A percentile compares a stretch with the other conserved stretches of the same genome.
These are phyloP conservation scores for Oostethus manadensis DNA, from an alignment of 2,113 vertebrate genomes.

Conservation along the genomic window DNA sequence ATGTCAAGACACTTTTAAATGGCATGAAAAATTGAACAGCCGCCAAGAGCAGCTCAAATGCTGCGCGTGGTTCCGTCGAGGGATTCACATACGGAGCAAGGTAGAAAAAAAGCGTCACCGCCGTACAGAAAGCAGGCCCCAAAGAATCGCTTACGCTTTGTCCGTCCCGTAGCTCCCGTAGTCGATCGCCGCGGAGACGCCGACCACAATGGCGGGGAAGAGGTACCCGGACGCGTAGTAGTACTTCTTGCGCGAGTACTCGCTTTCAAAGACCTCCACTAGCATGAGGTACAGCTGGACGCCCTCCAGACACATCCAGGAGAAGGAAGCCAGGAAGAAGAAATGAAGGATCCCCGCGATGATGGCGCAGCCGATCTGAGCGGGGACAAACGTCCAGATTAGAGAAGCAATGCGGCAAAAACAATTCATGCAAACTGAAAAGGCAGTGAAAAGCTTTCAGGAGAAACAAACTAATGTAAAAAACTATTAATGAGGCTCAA, in stretches of 20 bases:
- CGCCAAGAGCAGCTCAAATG: slow-evolving; percentile 48
- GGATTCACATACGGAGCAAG: slow-evolving; percentile 29
- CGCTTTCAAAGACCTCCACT: slow-evolving; percentile 98
- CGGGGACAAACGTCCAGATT: slow-evolving; percentile 2
- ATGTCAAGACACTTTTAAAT: slow-evolving; percentile 77
- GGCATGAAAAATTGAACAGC: slow-evolving; percentile 68
- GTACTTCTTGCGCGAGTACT: slow-evolving; percentile 98
- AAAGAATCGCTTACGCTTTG: slow-evolving; percentile 84
- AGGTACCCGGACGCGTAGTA: slow-evolving; percentile 97
- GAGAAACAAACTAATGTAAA: no score
- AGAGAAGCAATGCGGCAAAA: no score
- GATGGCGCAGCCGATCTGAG: slow-evolving; percentile 91
- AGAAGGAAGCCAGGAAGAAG: slow-evolving; percentile 97
- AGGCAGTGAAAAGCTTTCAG: no score
- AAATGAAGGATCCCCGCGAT: slow-evolving; percentile 96
- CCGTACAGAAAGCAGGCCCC: not conserved
- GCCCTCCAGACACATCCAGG: slow-evolving; percentile 98
- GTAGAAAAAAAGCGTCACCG: slow-evolving; percentile 40
- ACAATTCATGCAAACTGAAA: no score
- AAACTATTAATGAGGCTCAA: no score
- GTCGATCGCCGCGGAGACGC: slow-evolving; percentile 93
- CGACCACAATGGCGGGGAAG: slow-evolving; percentile 94
- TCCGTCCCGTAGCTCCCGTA: slow-evolving; percentile 93
- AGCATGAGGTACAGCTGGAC: slow-evolving; percentile 98
- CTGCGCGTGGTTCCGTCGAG: slow-evolving; percentile 42